Conservation (phyloP, 2,888 invertebrate genomes). For the Eupithecia vulgata region DNA sequence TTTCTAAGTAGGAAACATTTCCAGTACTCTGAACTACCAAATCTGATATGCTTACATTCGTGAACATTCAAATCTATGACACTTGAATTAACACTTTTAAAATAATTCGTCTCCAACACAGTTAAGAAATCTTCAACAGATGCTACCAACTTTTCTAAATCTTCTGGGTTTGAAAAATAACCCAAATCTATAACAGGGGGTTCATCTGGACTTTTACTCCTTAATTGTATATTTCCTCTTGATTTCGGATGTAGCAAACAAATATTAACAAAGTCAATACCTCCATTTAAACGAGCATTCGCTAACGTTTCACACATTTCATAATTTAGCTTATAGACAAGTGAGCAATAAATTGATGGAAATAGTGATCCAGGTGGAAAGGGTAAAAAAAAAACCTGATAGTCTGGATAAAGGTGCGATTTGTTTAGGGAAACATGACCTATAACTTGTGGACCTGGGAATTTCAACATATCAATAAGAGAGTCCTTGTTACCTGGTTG, state of each 20-base stretch:
- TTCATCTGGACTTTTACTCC: slow-evolving; percentile 84
- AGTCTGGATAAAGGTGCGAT: slow-evolving; percentile 52
- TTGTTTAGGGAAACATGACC: slow-evolving; percentile 49
- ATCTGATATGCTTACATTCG: slow-evolving; percentile 49
- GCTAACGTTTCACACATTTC: slow-evolving; percentile 28
- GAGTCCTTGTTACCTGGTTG: slow-evolving; percentile 34
- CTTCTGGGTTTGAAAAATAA: slow-evolving; percentile 35
- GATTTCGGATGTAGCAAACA: slow-evolving; percentile 38
- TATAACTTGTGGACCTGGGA: slow-evolving; percentile 32
- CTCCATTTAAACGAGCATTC: slow-evolving; percentile 18
- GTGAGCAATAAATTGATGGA: slow-evolving; percentile 32
- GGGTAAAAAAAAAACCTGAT: slow-evolving; percentile 46
- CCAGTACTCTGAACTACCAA: slow-evolving; percentile 58
- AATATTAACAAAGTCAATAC: slow-evolving; percentile 21
- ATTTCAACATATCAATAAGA: slow-evolving; percentile 40
- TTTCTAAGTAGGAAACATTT: slow-evolving; percentile 54
- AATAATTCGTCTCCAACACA: slow-evolving; percentile 34
- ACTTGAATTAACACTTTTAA: slow-evolving; percentile 46
- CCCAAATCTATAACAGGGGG: slow-evolving; percentile 56
- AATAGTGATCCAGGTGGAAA: slow-evolving; percentile 24
- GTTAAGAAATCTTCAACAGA: slow-evolving; percentile 35
- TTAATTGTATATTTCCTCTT: slow-evolving; percentile 34
- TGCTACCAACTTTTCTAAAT: slow-evolving; percentile 34
- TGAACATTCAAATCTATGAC: slow-evolving; percentile 45
- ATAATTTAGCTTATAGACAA: slow-evolving; percentile 30